Evolutionary conservation across 2,888 invertebrate genomes (phyloP).

Genomic region (Orgyia antiqua): DNA sequence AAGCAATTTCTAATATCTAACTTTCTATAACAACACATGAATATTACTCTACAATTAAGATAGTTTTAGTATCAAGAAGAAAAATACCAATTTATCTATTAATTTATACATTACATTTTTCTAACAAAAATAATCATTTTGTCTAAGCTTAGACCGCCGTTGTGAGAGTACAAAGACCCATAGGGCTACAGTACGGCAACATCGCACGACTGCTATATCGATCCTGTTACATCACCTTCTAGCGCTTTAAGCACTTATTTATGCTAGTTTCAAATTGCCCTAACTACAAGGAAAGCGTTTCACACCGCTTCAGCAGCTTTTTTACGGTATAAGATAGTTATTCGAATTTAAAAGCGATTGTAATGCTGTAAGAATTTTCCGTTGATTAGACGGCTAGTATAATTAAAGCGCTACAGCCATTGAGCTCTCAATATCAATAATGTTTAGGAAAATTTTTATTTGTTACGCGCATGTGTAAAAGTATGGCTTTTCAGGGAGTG

Average conservation of each 20-base stretch:
- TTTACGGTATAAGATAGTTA: conserved; percentile 1
- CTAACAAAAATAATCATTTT: conserved; percentile 9
- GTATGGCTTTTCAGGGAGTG: conserved; percentile 8
- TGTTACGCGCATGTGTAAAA: conserved; percentile 8
- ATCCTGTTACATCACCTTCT: conserved; percentile 29
- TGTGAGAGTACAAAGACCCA: conserved; percentile 52
- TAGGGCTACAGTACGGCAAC: conserved; percentile 48
- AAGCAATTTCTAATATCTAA: too few species aligned
- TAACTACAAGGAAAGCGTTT: too few species aligned
- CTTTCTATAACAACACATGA: too few species aligned
- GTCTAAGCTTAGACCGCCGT: conserved; percentile 46
- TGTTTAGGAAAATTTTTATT: conserved; percentile 1
- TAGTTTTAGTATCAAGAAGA: too few species aligned
- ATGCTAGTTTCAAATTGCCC: too few species aligned
- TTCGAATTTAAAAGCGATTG: conserved; percentile 9
- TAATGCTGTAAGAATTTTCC: conserved; percentile 5
- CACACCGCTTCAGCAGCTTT: conserved; percentile 18
- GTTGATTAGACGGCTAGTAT: conserved; percentile 3
- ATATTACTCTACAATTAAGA: too few species aligned
- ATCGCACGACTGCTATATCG: conserved; percentile 59
- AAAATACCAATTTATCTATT: too few species aligned
- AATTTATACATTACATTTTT: conserved; percentile 5
- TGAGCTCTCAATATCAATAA: conserved; percentile 1
- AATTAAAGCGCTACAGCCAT: conserved; percentile 8
- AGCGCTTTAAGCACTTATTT: conserved; percentile 24